A percentile compares a stretch with the other conserved stretches of the same genome.
Evolutionary conservation across 2,888 invertebrate genomes (phyloP).

Genomic region (Urechis unicinctus): DNA sequence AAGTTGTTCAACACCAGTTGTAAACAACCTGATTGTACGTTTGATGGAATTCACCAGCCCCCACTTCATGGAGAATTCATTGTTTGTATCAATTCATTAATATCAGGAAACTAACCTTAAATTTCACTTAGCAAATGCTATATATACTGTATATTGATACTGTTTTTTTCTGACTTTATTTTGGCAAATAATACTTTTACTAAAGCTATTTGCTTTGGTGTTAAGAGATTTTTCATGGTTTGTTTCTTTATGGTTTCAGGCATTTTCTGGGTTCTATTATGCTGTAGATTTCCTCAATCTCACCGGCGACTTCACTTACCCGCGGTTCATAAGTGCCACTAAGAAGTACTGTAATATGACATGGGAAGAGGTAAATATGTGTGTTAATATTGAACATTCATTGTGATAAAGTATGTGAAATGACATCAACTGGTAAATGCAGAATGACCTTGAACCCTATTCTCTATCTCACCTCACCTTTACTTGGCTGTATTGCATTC

Average conservation of each 20-base stretch:
- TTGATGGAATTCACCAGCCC: slow-evolving; percentile 39
- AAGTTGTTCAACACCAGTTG: slow-evolving; percentile 23
- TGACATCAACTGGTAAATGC: no score
- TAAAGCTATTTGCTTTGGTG: no score
- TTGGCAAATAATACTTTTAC: no score
- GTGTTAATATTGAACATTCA: no score
- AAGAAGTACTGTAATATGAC: slow-evolving; percentile 32
- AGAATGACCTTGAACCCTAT: no score
- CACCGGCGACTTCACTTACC: slow-evolving; percentile 28
- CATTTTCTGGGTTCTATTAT: slow-evolving; percentile 45
- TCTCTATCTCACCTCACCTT: no score
- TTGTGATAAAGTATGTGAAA: no score
- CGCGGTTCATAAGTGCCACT: slow-evolving; percentile 26
- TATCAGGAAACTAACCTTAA: no score
- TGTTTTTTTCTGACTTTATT: no score
- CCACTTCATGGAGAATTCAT: slow-evolving; percentile 34
- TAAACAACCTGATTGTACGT: slow-evolving; percentile 26
- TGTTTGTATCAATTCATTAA: slow-evolving; percentile 29
- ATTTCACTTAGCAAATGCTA: no score
- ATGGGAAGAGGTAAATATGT: slow-evolving; percentile 25
- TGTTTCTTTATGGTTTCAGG: slow-evolving; percentile 36
- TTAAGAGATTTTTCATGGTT: neutral
- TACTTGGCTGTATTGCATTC: no score
- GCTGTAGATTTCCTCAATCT: slow-evolving; percentile 46
- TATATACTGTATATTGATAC: no score